A percentile compares a stretch with the other conserved stretches of the same genome.
Evolutionary conservation across 1,140 invertebrate species (phyloP).

Genomic region (Paraescarpia echinospica): DNA sequence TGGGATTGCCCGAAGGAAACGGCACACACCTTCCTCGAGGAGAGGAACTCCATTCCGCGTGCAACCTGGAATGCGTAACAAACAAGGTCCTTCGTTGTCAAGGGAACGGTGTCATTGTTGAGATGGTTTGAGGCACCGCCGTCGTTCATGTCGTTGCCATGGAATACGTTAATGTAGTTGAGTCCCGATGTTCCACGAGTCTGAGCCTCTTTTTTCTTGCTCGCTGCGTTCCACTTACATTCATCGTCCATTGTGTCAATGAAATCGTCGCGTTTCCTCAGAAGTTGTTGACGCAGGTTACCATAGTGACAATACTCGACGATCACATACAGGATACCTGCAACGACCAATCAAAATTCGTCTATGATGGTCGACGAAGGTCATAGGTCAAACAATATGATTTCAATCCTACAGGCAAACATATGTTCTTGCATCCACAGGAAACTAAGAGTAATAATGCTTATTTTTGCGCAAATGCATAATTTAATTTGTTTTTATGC

Average conservation of each 20-base stretch:
- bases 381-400: not conserved
- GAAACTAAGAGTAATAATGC: no score
- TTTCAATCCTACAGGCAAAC: not conserved
- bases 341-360: constrained; percentile 22
- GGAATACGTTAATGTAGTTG: not conserved
- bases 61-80: constrained; percentile 96
- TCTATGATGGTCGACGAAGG: not conserved
- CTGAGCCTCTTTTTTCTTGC: constrained; percentile 30
- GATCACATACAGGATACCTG: constrained; percentile 87
- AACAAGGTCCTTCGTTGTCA: constrained; percentile 90
- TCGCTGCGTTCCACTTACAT: constrained; percentile 65
- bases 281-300: constrained; percentile 89
- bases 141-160: not conserved
- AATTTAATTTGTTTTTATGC: no score
- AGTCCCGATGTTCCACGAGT: not conserved
- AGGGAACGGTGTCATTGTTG: constrained; percentile 33
- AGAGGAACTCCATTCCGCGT: constrained; percentile 95
- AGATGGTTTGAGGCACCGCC: not conserved
- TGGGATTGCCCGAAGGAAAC: not conserved
- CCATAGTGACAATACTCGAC: constrained; percentile 95
- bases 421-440: not conserved
- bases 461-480: no score
- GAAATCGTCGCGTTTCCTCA: constrained; percentile 49
- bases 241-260: constrained; percentile 63
- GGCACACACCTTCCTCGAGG: constrained; percentile 77